phyloP scores from a whole-genome alignment of 2,888 invertebrate genomes.

The Vandiemenella viatica region DNA sequence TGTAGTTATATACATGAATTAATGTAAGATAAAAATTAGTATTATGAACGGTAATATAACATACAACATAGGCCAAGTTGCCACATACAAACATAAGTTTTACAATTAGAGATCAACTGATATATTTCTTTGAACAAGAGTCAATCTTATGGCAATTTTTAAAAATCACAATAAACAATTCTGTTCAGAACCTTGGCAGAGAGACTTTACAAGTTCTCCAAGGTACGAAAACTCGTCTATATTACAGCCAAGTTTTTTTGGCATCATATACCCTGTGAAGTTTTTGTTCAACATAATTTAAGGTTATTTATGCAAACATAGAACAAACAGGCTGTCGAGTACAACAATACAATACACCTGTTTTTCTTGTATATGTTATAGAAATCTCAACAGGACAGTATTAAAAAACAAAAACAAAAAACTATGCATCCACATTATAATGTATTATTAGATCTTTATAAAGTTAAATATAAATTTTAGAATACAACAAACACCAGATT shows the following conservation, averaged over 20 bases:
- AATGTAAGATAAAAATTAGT: neutral
- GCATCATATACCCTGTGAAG: conserved; percentile 19
- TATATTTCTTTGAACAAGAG: conserved; percentile 1
- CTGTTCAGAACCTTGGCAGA: neutral
- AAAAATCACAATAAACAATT: conserved; percentile 1
- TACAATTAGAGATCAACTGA: neutral
- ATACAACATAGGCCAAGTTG: neutral
- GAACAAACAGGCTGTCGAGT: conserved; percentile 8
- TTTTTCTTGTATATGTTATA: conserved; percentile 3
- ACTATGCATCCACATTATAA: conserved; percentile 10
- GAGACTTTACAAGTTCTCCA: neutral
- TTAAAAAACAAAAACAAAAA: no score
- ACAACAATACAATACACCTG: conserved; percentile 2
- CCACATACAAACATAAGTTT: neutral
- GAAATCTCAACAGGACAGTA: conserved; percentile 6
- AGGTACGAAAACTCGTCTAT: conserved; percentile 2
- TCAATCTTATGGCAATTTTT: neutral
- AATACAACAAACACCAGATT: conserved; percentile 18
- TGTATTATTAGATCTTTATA: conserved; percentile 13
- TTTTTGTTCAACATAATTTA: conserved; percentile 14
- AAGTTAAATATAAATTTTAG: conserved; percentile 16
- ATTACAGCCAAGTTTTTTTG: conserved; percentile 13
- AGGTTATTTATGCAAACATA: conserved; percentile 12
- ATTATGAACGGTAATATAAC: neutral
- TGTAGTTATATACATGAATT: neutral